Base-by-base conservation (phyloP, 1,140 invertebrate genomes). In the Pomacea maculata region DNA sequence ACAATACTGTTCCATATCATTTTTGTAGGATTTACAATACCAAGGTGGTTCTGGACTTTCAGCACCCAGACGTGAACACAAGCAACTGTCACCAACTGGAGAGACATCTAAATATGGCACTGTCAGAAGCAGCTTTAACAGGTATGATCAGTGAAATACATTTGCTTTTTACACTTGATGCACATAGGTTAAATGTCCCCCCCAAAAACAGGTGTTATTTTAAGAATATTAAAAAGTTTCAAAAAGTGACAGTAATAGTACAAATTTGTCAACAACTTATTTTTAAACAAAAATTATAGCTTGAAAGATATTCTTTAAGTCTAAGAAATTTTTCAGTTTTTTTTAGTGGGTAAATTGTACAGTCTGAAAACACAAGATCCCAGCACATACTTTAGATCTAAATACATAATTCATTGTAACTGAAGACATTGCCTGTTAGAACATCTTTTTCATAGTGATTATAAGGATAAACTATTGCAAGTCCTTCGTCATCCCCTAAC, bases 91-190 rank as follows among this genome's bases (percentile, higher is more conserved):
- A 14, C 83, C 86, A 21, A 83, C 84, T 15, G 77, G 70, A 11
- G 85, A 88, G 73, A 80, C 86, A 80, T 88, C 88, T n/a, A 88
- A 84, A 80, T 90, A 89, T 83, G 89, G 89, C 10, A 89, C 89
- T 52, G 87, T 89, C 14, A 90, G 88, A 80, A 90, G 88, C 79
- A 88, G 87, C 78, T 89, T 88, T 70, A 89, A 84, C 84, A 89
- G 89, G 89, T 89, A 64, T 55, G 80, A 67, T 25, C n/a, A 52
- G n/a, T 80, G n/a, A 61, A 25, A 52, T 73, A 25, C n/a, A 45
- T 45, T 25, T 64, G 54, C 45, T 54, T 75, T 75, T 75, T 74
- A 52, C 2, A 19, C 64, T 17, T 65, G 17, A 17, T 19, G n/a
- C 17, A 17, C n/a, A 65, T 65, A 19, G 17, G 64, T 19, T n/a